Evolutionary conservation across 2,888 invertebrate species (phyloP).

Genomic region (Heteropelma amictum): DNA sequence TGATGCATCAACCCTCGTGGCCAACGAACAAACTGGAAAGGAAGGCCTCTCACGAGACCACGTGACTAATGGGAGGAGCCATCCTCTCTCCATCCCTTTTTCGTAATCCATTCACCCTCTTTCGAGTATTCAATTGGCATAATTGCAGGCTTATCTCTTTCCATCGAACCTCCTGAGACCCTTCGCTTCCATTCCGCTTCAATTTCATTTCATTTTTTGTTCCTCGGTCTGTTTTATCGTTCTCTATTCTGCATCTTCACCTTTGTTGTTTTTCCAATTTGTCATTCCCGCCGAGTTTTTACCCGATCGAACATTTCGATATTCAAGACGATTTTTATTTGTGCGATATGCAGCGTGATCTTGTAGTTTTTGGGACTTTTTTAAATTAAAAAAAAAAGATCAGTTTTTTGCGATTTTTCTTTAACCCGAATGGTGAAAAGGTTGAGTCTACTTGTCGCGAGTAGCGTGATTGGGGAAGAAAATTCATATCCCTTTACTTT

Average conservation of each 20-base stretch:
- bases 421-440: too few species aligned
- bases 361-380: too few species aligned
- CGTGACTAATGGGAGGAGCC: constrained; percentile 76
- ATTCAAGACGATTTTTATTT: too few species aligned
- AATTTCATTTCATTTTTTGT: constrained; percentile 39
- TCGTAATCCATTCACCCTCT: constrained; percentile 46
- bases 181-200: constrained; percentile 54
- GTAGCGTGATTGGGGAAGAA: constrained; percentile 16
- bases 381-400: too few species aligned
- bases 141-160: constrained; percentile 72
- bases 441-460: too few species aligned
- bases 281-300: constrained; percentile 11
- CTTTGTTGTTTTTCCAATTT: constrained; percentile 2
- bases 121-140: constrained; percentile 70
- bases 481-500: constrained; percentile 19
- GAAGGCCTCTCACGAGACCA: constrained; percentile 64
- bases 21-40: constrained; percentile 56
- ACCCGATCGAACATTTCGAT: constrained; percentile 34
- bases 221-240: background rate
- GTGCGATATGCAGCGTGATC: too few species aligned
- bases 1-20: constrained; percentile 43
- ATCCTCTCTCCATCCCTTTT: constrained; percentile 66
- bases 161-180: constrained; percentile 65
- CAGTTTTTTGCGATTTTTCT: background rate
- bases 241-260: background rate